phyloP scores from a whole-genome alignment of 2,888 invertebrate genomes.

The Parnassius apollo region DNA sequence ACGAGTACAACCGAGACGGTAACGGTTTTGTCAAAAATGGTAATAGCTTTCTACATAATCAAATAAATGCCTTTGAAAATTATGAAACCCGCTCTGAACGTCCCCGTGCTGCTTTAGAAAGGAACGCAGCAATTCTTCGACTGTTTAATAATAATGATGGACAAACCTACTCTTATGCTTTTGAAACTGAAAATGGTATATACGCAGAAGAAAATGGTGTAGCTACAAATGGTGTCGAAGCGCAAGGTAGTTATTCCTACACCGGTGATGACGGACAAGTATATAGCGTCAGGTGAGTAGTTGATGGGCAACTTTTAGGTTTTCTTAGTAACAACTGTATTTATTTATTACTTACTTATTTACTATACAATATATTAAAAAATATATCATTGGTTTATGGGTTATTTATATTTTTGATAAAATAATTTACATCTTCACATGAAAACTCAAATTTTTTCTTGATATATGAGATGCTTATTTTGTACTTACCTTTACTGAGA shows the following conservation, averaged over 20 bases:
- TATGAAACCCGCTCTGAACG: constrained; percentile 50
- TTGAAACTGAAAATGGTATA: constrained; percentile 72
- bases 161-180: constrained; percentile 62
- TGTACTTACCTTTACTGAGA: no score
- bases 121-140: constrained; percentile 66
- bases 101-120: constrained; percentile 61
- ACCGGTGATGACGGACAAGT: constrained; percentile 71
- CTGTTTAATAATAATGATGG: constrained; percentile 65
- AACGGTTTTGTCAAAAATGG: constrained; percentile 32
- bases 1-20: constrained; percentile 34
- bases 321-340: no score
- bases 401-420: no score
- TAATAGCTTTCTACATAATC: constrained; percentile 32
- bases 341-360: no score
- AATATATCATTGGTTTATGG: no score
- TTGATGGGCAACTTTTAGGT: background rate
- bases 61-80: constrained; percentile 33
- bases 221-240: constrained; percentile 66
- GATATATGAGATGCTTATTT: no score
- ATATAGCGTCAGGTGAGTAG: constrained; percentile 60
- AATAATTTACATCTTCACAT: no score
- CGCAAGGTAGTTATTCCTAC: constrained; percentile 68
- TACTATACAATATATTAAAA: no score
- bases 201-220: constrained; percentile 66
- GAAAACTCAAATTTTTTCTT: no score